A percentile compares a stretch with the other conserved stretches of the same genome.
Evolutionary conservation across 1,140 invertebrate species (phyloP).

Genomic region (Armadillidium nasatum): DNA sequence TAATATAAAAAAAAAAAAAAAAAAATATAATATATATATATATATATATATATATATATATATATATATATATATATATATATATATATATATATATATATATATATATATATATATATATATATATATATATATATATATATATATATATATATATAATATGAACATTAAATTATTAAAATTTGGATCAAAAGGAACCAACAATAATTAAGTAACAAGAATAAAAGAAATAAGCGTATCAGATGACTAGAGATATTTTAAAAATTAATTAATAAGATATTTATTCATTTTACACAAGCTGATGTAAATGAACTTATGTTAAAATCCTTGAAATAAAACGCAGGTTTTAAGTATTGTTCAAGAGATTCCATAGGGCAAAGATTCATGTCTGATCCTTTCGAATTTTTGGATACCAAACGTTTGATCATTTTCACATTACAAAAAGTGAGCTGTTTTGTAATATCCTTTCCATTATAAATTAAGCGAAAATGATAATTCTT

Average conservation of each 20-base stretch:
- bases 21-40: too few species aligned
- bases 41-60: too few species aligned
- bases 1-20: too few species aligned
- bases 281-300: not conserved
- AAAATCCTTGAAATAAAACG: not conserved
- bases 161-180: too few species aligned
- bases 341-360: not conserved
- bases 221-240: too few species aligned
- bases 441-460: constrained; percentile 74
- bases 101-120: too few species aligned
- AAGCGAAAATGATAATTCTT: constrained; percentile 71
- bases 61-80: too few species aligned
- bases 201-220: too few species aligned
- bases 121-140: too few species aligned
- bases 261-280: not conserved
- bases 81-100: too few species aligned
- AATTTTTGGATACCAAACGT: not conserved
- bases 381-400: not conserved
- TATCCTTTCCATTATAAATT: constrained; percentile 78
- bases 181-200: too few species aligned
- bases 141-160: too few species aligned
- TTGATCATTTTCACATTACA: constrained; percentile 57
- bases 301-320: not conserved
- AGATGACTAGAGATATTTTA: not conserved
- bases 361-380: not conserved